A percentile compares a stretch with the other conserved stretches of the same genome.
phyloP scores from a whole-genome alignment of 2,113 vertebrate species.

The Illadopsis cleaveri region DNA sequence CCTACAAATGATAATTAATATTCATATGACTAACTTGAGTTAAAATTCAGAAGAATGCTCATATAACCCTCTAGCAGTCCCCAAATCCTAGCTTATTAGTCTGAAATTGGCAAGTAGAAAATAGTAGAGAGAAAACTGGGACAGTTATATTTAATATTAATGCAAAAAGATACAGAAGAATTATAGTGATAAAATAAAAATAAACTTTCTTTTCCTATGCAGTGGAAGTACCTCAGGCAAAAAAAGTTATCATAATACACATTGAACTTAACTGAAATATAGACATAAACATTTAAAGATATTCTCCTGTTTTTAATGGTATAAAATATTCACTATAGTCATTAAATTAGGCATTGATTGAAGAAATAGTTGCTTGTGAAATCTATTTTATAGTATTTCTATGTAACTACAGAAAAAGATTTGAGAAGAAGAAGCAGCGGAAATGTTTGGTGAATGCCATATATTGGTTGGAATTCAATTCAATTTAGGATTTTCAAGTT shows the following conservation, averaged over 20 bases:
- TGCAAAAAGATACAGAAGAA: slow-evolving; percentile 39
- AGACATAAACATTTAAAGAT: slow-evolving; percentile 48
- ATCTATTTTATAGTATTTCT: slow-evolving; percentile 13
- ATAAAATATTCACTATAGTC: slow-evolving; percentile 42
- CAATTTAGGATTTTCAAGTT: not conserved
- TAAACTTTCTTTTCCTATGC: slow-evolving; percentile 57
- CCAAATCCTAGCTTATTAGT: slow-evolving; percentile 38
- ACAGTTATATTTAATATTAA: slow-evolving; percentile 55
- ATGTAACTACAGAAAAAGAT: not conserved
- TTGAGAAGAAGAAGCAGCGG: not conserved
- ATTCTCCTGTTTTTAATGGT: slow-evolving; percentile 40
- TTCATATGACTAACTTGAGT: slow-evolving; percentile 40
- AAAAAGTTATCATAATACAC: slow-evolving; percentile 45
- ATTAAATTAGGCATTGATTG: slow-evolving; percentile 51
- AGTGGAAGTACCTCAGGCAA: slow-evolving; percentile 46
- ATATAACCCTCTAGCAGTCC: slow-evolving; percentile 21
- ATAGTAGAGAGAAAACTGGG: slow-evolving; percentile 41
- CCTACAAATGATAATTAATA: slow-evolving; percentile 47
- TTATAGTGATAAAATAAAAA: slow-evolving; percentile 51
- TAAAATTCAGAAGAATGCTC: slow-evolving; percentile 53
- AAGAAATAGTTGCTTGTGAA: slow-evolving; percentile 24
- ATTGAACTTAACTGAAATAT: slow-evolving; percentile 52
- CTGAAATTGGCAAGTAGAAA: slow-evolving; percentile 36
- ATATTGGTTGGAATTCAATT: not conserved
- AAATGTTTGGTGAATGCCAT: not conserved